Evolutionary conservation across 2,113 vertebrate genomes (phyloP).

Genomic region (Calonectris borealis): DNA sequence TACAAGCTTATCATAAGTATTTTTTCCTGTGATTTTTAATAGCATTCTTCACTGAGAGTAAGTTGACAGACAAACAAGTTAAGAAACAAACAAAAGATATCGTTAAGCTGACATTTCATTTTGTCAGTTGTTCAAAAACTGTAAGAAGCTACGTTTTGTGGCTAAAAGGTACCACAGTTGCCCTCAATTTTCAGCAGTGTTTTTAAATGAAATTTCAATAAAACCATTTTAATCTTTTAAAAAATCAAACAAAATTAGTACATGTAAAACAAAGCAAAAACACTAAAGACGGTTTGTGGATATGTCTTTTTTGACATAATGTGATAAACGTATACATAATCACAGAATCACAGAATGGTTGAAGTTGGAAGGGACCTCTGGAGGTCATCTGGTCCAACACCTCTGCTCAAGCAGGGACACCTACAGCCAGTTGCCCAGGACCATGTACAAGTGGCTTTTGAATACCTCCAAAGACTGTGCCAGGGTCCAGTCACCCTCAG

Average conservation of each 20-base stretch:
- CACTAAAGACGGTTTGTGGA: background rate
- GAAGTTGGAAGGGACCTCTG: background rate
- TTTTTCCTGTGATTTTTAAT: background rate
- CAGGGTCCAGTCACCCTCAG: background rate
- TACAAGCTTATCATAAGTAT: background rate
- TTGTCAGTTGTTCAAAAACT: background rate
- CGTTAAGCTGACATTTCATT: background rate
- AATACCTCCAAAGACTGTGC: background rate
- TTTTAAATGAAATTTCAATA: background rate
- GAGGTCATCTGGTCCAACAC: background rate
- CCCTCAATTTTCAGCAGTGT: background rate
- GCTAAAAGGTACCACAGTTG: background rate
- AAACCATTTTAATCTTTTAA: background rate
- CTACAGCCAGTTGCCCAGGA: background rate
- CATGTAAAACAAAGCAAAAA: background rate
- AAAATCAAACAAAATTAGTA: background rate
- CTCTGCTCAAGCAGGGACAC: background rate
- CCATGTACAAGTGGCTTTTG: background rate
- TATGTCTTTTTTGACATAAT: background rate
- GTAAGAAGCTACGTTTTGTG: background rate
- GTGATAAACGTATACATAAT: background rate
- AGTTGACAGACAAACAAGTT: background rate
- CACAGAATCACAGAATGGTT: background rate
- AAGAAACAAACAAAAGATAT: background rate
- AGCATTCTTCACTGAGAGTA: background rate